Evolutionary conservation across 2,888 invertebrate genomes (phyloP), one percentile per base, ranked within the genome.

Genomic region (Heliconius ethilla): DNA sequence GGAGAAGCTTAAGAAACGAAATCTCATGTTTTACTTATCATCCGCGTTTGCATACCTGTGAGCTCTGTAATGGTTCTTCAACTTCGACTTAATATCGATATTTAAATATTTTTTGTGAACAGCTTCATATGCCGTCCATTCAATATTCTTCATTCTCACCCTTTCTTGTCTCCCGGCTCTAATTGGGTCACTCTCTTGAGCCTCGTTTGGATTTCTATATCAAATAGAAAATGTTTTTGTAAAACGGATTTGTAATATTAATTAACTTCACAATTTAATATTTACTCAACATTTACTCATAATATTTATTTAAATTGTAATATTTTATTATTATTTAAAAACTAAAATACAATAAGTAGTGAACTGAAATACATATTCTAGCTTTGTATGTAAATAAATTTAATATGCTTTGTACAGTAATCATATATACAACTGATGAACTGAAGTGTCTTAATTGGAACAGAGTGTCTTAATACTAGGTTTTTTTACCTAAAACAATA

Each of bases 121-220:
- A 59, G 97, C 97, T 90, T 98, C 98, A 88, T 99, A 99, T 0
- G 97, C 97, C 2, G 97, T 98, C 99, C 99, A 99, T 86, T 98
- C 98, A 79, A 98, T 96, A 86, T 97, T 98, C 91, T 98, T 97
- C 90, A 97, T 96, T 84, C 98, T 95, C 82, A 96, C 97, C 82
- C 97, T 95, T 84, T 97, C 97, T 86, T 97, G 97, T 80, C 97
- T 93, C n/a, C 96, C 96, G 33, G 96, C 95, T 84, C 96, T 95
- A 59, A 94, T 92, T 40, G 95, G 95, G 83, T 96, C 96, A 78
- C 95, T 95, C 83, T 96, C 96, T 90, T 96, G 97, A 27, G 97
- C 97, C 88, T 98, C 97, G 87, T 99, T 99, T 7, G 99, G 98
- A 91, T 98, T 98, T 81, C 98, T 98, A 77, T 75, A 67, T 40